phyloP scores from a whole-genome alignment of 2,113 vertebrate genomes.

The Hippocampus barbouri region DNA sequence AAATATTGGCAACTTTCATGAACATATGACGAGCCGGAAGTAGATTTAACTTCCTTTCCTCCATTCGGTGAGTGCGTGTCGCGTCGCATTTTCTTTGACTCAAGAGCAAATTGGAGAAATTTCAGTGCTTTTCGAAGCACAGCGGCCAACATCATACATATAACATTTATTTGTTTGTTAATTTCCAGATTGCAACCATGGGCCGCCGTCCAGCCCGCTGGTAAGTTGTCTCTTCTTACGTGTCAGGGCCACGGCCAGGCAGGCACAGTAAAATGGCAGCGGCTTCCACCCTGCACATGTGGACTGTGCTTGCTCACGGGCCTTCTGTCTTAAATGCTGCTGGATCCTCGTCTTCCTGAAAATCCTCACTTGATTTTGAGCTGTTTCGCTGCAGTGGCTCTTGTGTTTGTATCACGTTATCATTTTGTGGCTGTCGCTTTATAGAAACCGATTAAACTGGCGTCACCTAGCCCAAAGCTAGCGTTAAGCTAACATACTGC shows the following conservation, averaged over 20 bases:
- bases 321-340: rapidly evolving
- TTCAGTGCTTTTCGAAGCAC: rapidly evolving
- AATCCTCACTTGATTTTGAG: too few species aligned
- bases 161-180: conserved; percentile 16
- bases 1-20: neutral
- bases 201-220: conserved; percentile 79
- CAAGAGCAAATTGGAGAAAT: neutral
- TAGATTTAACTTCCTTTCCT: conserved; percentile 65
- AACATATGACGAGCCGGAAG: conserved; percentile 66
- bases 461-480: neutral
- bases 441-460: neutral
- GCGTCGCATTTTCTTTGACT: conserved; percentile 18
- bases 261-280: conserved; percentile 67
- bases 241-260: neutral
- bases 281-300: conserved; percentile 55
- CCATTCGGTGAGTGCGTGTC: conserved; percentile 79
- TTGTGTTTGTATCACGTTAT: rapidly evolving
- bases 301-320: neutral
- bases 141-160: rapidly evolving
- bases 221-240: conserved; percentile 51
- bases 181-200: conserved; percentile 71
- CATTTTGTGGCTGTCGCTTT: neutral
- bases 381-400: rapidly evolving
- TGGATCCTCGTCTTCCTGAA: rapidly evolving
- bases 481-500: neutral